These are phyloP conservation scores for Andrena fulva DNA, from an alignment of 2,888 invertebrate species.

Conservation along the genomic window DNA sequence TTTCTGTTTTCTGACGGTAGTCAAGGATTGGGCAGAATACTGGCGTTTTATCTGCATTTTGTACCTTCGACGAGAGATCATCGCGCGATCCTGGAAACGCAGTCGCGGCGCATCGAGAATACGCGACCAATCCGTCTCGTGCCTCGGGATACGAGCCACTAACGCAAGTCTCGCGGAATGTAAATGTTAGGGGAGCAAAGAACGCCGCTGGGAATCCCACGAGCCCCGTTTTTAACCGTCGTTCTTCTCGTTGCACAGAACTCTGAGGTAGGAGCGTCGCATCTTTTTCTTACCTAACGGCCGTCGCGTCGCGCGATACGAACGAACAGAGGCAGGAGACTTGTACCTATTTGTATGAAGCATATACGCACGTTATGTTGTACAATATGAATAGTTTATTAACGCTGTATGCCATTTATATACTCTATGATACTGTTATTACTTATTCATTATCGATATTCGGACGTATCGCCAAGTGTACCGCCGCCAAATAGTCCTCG, in stretches of 20 bases:
- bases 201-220: constrained; percentile 6
- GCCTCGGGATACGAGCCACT: constrained; percentile 28
- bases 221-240: not conserved
- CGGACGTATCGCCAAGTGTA: constrained; percentile 55
- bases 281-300: constrained; percentile 22
- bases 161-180: constrained; percentile 18
- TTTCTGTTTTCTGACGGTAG: too few species aligned
- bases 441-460: constrained; percentile 67
- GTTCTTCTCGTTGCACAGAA: not conserved
- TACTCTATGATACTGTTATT: constrained; percentile 70
- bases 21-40: too few species aligned
- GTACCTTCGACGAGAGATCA: too few species aligned
- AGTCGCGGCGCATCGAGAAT: constrained; percentile 3
- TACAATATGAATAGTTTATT: constrained; percentile 77
- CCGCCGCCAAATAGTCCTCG: constrained; percentile 42
- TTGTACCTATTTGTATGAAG: constrained; percentile 73
- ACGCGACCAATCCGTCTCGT: constrained; percentile 24
- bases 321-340: constrained; percentile 29
- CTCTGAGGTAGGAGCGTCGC: not conserved
- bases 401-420: constrained; percentile 72
- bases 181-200: constrained; percentile 30
- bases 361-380: constrained; percentile 72
- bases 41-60: too few species aligned
- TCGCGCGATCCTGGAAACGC: not conserved
- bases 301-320: constrained; percentile 44